Evolutionary conservation across 2,113 vertebrate species (phyloP).

Genomic region (Larimichthys crocea): DNA sequence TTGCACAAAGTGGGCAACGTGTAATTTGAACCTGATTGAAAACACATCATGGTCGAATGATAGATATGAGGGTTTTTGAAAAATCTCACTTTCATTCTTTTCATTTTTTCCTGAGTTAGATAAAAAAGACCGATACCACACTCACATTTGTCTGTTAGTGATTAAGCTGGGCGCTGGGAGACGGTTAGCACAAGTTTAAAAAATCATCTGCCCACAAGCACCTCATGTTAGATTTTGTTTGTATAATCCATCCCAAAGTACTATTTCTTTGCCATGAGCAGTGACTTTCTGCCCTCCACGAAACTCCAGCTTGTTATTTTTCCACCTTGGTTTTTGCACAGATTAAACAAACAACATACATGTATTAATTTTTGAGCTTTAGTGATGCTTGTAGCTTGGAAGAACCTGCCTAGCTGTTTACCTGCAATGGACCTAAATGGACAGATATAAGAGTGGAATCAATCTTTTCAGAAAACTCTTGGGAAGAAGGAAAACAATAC

Average conservation of each 20-base stretch:
- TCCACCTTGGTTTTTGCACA: too few species aligned
- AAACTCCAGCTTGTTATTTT: too few species aligned
- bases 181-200: not conserved
- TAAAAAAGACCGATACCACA: not conserved
- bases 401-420: not conserved
- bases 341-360: not conserved
- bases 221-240: too few species aligned
- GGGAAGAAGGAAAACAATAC: not conserved
- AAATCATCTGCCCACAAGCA: too few species aligned
- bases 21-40: not conserved
- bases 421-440: too few species aligned
- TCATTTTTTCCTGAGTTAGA: not conserved
- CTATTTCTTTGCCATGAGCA: too few species aligned
- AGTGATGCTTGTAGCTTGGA: not conserved
- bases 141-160: not conserved
- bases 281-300: too few species aligned
- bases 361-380: not conserved
- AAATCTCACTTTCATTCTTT: slow-evolving; percentile 1
- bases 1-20: not conserved
- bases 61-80: not conserved
- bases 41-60: not conserved
- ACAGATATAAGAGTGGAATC: not conserved
- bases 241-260: too few species aligned
- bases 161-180: not conserved
- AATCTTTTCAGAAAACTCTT: not conserved